Evolutionary conservation across 2,113 vertebrate species (phyloP).

Genomic region (Dasyurus viverrinus): DNA sequence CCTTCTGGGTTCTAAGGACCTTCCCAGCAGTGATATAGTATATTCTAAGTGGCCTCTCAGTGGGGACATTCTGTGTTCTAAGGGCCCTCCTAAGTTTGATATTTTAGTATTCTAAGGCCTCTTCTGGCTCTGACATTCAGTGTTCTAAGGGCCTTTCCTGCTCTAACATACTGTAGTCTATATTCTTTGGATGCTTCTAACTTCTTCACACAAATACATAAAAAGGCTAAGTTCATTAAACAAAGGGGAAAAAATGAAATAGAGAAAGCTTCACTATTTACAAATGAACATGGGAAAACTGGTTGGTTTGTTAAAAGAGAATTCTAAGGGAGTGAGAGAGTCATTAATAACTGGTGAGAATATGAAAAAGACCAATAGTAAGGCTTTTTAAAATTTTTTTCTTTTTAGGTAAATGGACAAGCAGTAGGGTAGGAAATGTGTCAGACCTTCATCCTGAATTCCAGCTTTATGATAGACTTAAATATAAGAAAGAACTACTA

Average conservation of each 20-base stretch:
- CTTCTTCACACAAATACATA: neutral
- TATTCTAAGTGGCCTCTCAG: too few relatives aligned
- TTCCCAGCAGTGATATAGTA: too few relatives aligned
- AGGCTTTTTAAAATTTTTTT: neutral
- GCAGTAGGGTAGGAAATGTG: neutral
- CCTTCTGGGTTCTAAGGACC: too few relatives aligned
- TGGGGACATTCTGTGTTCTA: too few relatives aligned
- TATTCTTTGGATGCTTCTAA: neutral
- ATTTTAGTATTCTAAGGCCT: too few relatives aligned
- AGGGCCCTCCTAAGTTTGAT: too few relatives aligned
- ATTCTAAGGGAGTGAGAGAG: neutral
- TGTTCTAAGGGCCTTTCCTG: neutral
- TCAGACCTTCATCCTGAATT: neutral
- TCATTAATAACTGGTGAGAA: neutral
- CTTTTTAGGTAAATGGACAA: neutral
- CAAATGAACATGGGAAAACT: neutral
- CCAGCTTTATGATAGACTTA: neutral
- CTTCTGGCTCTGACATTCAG: too few relatives aligned
- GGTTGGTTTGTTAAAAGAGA: neutral
- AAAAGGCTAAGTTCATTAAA: neutral
- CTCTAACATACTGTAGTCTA: neutral
- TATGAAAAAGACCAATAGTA: neutral
- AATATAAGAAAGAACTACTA: neutral
- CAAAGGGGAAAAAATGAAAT: neutral
- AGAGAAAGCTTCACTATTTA: neutral